Conservation (phyloP, 2,113 vertebrate genomes). For the Podarcis cretensis region DNA sequence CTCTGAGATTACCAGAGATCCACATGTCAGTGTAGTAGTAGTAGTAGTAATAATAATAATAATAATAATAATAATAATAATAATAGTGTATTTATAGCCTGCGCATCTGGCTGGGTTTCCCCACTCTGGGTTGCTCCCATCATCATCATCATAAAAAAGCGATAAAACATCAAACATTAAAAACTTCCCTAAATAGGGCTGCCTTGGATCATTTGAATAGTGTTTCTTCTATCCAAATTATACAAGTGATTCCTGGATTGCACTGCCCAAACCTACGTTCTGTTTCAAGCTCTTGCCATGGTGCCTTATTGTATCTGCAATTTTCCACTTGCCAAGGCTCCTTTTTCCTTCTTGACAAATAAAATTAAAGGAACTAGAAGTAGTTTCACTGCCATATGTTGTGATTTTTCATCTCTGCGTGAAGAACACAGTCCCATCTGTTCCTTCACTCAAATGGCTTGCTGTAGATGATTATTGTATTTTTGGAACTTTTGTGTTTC, state of each 20-base stretch:
- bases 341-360: not conserved
- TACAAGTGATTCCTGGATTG: not conserved
- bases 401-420: not conserved
- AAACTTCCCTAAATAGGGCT: too few relatives aligned
- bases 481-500: not conserved
- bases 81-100: too few relatives aligned
- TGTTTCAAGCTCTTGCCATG: not conserved
- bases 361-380: not conserved
- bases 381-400: not conserved
- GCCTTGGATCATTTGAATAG: not conserved
- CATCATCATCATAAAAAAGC: too few relatives aligned
- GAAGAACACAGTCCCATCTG: not conserved
- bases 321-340: not conserved
- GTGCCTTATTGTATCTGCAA: not conserved
- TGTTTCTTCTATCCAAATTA: not conserved
- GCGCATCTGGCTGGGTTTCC: too few relatives aligned
- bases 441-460: constrained; percentile 17
- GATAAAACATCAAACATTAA: too few relatives aligned
- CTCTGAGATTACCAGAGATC: not conserved
- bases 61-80: too few relatives aligned
- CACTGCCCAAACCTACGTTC: not conserved
- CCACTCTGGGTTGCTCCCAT: too few relatives aligned
- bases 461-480: not conserved
- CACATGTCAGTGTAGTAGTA: too few relatives aligned
- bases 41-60: too few relatives aligned